A percentile compares a stretch with the other conserved stretches of the same genome.
phyloP scores from a whole-genome alignment of 1,140 invertebrate genomes.

The Gonatopus flavifemur region DNA sequence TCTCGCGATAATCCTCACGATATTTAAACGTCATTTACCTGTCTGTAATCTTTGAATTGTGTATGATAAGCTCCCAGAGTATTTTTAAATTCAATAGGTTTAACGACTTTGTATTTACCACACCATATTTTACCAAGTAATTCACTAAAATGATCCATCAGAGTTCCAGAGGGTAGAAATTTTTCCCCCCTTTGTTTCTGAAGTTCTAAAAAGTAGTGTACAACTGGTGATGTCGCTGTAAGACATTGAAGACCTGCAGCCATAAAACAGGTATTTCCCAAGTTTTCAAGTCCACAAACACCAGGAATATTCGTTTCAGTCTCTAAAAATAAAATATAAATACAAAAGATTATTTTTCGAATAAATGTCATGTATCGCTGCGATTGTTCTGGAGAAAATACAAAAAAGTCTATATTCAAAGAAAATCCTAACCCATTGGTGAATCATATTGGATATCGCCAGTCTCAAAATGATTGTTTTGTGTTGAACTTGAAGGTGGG shows the following conservation, averaged over 20 bases:
- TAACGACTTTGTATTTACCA: conserved; percentile 62
- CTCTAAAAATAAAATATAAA: conserved; percentile 31
- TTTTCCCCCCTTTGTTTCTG: conserved; percentile 52
- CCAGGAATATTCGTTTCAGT: conserved; percentile 51
- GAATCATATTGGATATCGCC: conserved; percentile 50
- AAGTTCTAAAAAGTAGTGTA: conserved; percentile 61
- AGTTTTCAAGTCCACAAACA: conserved; percentile 67
- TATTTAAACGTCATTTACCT: too few relatives aligned
- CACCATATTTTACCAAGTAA: conserved; percentile 68
- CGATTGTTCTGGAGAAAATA: too few relatives aligned
- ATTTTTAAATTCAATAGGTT: conserved; percentile 66
- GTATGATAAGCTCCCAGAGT: conserved; percentile 65
- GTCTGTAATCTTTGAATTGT: conserved; percentile 68
- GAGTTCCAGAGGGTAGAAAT: conserved; percentile 44
- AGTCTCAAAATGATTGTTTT: conserved; percentile 53
- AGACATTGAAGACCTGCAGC: conserved; percentile 71
- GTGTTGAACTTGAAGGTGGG: conserved; percentile 36
- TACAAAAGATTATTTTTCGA: neutral
- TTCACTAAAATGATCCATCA: conserved; percentile 61
- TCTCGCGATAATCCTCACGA: too few relatives aligned
- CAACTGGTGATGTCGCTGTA: conserved; percentile 59
- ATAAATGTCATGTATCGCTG: neutral
- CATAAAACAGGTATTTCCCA: conserved; percentile 77
- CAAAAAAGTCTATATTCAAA: too few relatives aligned
- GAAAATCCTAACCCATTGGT: conserved; percentile 46